A percentile compares a stretch with the other conserved stretches of the same genome.
Conservation (phyloP, 1,140 invertebrate species). For the Wiebesia pumilae region DNA sequence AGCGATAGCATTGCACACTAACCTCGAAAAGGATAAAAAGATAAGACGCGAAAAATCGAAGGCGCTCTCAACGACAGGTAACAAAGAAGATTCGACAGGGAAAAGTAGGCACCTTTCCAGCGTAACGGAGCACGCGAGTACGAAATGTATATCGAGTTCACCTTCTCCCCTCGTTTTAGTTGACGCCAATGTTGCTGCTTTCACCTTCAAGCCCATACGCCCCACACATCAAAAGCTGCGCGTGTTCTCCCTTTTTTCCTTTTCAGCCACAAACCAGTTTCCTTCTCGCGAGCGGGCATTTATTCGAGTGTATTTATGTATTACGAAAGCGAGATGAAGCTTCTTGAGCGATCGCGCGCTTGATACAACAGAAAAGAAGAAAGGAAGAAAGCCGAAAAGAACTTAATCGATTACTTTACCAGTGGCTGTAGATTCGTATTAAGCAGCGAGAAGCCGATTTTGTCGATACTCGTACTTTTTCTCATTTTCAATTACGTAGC, state of each 20-base stretch:
- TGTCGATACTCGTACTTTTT: not conserved
- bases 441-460: not conserved
- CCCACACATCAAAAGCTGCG: conserved; percentile 14
- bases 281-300: not conserved
- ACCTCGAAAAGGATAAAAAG: not conserved
- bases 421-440: not conserved
- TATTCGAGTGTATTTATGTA: not conserved
- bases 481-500: too few species aligned
- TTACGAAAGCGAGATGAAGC: conserved; percentile 24
- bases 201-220: conserved; percentile 16
- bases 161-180: not conserved
- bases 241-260: not conserved
- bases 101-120: not conserved
- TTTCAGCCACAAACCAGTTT: conserved; percentile 28
- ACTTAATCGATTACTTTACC: not conserved
- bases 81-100: not conserved
- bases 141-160: conserved; percentile 1
- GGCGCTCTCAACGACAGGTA: not conserved
- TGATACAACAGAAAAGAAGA: not conserved
- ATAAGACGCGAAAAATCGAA: not conserved
- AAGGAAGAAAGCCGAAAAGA: not conserved
- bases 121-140: not conserved
- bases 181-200: not conserved
- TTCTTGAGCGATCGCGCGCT: not conserved
- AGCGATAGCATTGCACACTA: not conserved